A percentile compares a stretch with the other conserved stretches of the same genome.
phyloP scores from a whole-genome alignment of 2,113 vertebrate genomes.

The Hemicordylus capensis region DNA sequence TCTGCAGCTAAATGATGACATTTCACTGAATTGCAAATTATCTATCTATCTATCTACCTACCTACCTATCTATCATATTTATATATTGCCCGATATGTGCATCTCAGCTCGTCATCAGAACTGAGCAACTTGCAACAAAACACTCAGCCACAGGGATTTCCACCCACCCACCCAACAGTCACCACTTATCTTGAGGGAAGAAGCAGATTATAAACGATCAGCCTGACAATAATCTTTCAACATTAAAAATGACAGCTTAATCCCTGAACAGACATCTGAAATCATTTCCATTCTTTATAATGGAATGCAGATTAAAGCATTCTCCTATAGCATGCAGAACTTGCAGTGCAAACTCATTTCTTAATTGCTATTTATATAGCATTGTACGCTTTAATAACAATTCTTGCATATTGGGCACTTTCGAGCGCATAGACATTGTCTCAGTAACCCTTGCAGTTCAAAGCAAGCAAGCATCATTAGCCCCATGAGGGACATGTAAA shows the following conservation, averaged over 20 bases:
- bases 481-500: too few relatives aligned
- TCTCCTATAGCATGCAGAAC: not conserved
- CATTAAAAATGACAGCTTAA: not conserved
- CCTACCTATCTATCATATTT: too few relatives aligned
- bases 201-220: not conserved
- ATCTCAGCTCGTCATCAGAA: not conserved
- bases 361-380: not conserved
- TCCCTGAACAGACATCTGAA: not conserved
- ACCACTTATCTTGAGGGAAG: not conserved
- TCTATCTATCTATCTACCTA: too few relatives aligned
- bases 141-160: not conserved
- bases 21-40: too few relatives aligned
- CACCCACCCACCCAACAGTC: not conserved
- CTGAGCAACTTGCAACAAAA: not conserved
- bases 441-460: not conserved
- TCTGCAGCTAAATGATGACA: not conserved
- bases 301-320: not conserved
- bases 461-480: not conserved
- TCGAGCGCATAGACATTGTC: not conserved
- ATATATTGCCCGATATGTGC: too few relatives aligned
- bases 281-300: not conserved
- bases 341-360: not conserved
- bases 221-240: slow-evolving; percentile 1
- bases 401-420: not conserved
- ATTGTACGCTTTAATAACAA: not conserved